phyloP scores from a whole-genome alignment of 2,888 invertebrate species.

The Synergus laeviventris region DNA sequence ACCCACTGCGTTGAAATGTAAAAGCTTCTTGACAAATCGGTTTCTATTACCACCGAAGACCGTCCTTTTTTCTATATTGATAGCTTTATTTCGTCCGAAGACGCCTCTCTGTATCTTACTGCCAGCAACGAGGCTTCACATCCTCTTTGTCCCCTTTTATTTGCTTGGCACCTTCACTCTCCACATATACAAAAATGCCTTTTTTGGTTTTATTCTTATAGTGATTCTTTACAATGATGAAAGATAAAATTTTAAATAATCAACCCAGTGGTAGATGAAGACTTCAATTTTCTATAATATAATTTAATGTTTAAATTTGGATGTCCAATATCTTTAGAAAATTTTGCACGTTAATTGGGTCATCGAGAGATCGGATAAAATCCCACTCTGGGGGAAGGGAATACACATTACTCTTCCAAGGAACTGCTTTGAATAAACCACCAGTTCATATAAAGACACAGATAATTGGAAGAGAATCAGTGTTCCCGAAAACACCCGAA shows the following conservation, averaged over 20 bases:
- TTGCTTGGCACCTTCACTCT: constrained; percentile 51
- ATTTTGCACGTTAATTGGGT: no score
- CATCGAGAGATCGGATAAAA: no score
- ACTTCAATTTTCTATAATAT: no score
- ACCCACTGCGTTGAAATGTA: constrained; percentile 69
- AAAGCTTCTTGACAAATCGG: constrained; percentile 72
- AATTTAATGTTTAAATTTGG: no score
- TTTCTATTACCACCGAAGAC: constrained; percentile 67
- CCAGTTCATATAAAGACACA: constrained; percentile 25
- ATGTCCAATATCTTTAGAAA: no score
- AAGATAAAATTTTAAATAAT: no score
- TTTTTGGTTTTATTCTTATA: background rate
- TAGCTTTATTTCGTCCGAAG: constrained; percentile 67
- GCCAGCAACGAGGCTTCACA: constrained; percentile 51
- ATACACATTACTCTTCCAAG: background rate
- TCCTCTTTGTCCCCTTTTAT: constrained; percentile 47
- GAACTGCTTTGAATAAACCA: constrained; percentile 2
- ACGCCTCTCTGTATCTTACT: constrained; percentile 53
- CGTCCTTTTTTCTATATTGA: constrained; percentile 65
- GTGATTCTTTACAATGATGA: background rate
- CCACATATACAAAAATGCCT: background rate
- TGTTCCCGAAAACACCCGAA: constrained; percentile 50
- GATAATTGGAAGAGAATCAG: constrained; percentile 34
- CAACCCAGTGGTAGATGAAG: no score
- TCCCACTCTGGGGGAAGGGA: no score